These are phyloP conservation scores for Dreissena rostriformis DNA, from an alignment of 1,140 invertebrate species.

Conservation along the genomic window DNA sequence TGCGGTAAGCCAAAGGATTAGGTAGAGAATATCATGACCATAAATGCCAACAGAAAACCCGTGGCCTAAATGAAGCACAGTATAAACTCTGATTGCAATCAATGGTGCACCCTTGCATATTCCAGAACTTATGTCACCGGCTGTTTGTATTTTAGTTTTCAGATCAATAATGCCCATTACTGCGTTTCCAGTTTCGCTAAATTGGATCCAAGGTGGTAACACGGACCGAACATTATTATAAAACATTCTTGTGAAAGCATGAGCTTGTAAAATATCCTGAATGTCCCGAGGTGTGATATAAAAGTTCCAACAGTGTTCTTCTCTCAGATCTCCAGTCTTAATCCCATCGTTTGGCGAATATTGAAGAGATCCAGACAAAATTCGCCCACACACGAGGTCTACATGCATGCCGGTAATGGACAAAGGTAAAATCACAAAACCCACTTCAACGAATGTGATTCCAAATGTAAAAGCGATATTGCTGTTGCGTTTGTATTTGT, in stretches of 20 bases:
- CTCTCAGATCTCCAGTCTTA: background rate
- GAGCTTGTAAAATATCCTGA: conserved; percentile 20
- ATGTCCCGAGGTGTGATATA: conserved; percentile 10
- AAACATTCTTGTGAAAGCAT: conserved; percentile 20
- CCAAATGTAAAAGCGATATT: conserved; percentile 23
- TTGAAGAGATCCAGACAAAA: conserved; percentile 12
- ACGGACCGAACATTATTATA: background rate
- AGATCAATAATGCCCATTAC: conserved; percentile 20
- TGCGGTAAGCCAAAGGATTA: background rate
- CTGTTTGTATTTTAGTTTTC: conserved; percentile 7
- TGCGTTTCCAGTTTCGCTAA: conserved; percentile 17
- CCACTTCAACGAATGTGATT: conserved; percentile 33
- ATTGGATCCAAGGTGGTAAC: conserved; percentile 29
- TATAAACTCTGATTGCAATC: conserved; percentile 17
- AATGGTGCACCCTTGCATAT: conserved; percentile 27
- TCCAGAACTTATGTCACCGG: background rate
- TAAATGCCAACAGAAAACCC: conserved; percentile 17
- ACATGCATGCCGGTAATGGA: conserved; percentile 18
- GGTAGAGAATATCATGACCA: conserved; percentile 16
- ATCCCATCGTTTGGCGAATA: background rate
- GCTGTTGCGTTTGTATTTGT: background rate
- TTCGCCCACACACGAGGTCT: background rate
- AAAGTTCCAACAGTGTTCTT: conserved; percentile 10
- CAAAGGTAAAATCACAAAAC: conserved; percentile 15
- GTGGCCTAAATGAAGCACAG: conserved; percentile 18